Base-by-base conservation (phyloP, 2,797 vertebrate species). In the Erpetoichthys calabaricus region DNA sequence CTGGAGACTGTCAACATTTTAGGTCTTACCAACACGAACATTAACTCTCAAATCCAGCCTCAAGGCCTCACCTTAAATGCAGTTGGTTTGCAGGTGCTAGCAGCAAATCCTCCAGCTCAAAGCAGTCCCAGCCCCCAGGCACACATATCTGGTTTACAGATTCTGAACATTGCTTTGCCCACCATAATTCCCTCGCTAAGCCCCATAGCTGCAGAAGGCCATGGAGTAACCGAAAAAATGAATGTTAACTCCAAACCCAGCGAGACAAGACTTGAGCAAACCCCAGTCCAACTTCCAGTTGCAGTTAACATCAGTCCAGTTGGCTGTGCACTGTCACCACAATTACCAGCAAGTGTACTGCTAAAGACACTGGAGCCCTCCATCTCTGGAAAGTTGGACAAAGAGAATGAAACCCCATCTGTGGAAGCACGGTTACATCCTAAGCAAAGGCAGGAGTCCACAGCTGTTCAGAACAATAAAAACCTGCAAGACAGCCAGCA, bases 101-200 rank as follows among this genome's bases (percentile, higher is more conserved):
- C 93, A 0, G 78, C 92, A 0, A 85, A 72, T 7, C 63, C 92
- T 0, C 64, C 80, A 4, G 70, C 88, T 0, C 91, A 90, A 62
- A 85, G 79, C 78, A 80, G 70, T 51, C 68, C 84, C 3, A 75
- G 71, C 55, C 77, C 86, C 0, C 89, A 85, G 68, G 68, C 85
- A 0, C 91, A 86, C 60, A 71, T 94, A 43, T 88, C 93, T 0
- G 80, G 91, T 43, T 76, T 97, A 59, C 95, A 98, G 77, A 92
- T 99, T 52, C 68, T 99, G 2, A 99, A 97, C 76, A 92, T 98
- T 2, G 84, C 92, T 50, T 69, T 98, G 65, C 94, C 95, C 0
- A 79, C 94, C 41, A 73, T 98, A 61, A 90, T 97, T 50, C 90
- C 95, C 7, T 89, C 94, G 0, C 75, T 94, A 7, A 82, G 88